Evolutionary conservation across 2,888 invertebrate species (phyloP), one percentile per base, ranked within the genome.

Genomic region (Pycnomerus fuliginosus): DNA sequence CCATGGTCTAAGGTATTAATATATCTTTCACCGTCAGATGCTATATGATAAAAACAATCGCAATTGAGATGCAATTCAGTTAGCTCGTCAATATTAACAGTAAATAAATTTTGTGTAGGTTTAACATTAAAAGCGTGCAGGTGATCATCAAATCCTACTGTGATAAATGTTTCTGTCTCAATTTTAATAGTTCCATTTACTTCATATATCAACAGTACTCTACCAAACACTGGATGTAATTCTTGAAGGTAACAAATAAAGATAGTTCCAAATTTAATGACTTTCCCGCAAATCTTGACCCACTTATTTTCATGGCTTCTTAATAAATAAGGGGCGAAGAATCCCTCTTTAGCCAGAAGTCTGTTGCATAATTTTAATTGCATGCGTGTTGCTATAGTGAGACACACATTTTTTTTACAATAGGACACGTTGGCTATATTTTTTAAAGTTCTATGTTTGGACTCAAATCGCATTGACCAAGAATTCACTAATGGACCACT

Each of bases 361-460:
- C n/a, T n/a, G n/a, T n/a, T n/a, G n/a, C n/a, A n/a, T n/a, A n/a
- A n/a, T n/a, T n/a, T n/a, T n/a, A n/a, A n/a, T n/a, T n/a, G n/a
- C n/a, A n/a, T n/a, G n/a, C n/a, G n/a, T n/a, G n/a, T n/a, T n/a
- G n/a, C n/a, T n/a, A n/a, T n/a, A n/a, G n/a, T n/a, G n/a, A n/a
- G n/a, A n/a, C n/a, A n/a, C n/a, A n/a, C n/a, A n/a, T n/a, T n/a
- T n/a, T n/a, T n/a, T n/a, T n/a, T n/a, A n/a, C n/a, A n/a, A n/a
- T n/a, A n/a, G n/a, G n/a, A n/a, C n/a, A n/a, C n/a, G 12, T 37
- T 12, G 2, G 37, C 37, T 10, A 15, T 16, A 33, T 12, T 28
- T 28, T 37, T 32, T 4, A 37, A 31, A 5, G n/a, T 11, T 37
- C 17, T 37, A 11, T 37, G 29, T 15, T 37, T 37, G 7, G 28